phyloP scores from a whole-genome alignment of 2,888 invertebrate species.

The Hipparchia semele region DNA sequence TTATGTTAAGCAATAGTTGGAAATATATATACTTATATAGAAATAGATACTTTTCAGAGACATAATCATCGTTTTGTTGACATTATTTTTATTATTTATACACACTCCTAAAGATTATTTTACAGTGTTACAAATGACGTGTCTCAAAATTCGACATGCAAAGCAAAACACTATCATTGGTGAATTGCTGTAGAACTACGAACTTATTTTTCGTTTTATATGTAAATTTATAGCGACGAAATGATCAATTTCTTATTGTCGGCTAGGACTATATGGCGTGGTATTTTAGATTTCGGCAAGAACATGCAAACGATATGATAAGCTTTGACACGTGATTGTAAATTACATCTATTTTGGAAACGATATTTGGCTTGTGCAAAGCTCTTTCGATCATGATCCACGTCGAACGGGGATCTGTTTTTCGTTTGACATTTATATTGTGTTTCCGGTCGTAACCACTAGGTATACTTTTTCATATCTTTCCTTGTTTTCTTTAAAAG shows the following conservation, averaged over 20 bases:
- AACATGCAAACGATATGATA: conserved; percentile 39
- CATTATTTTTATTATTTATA: neutral
- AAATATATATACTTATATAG: neutral
- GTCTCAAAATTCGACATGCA: conserved; percentile 32
- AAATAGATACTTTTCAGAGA: neutral
- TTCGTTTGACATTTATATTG: neutral
- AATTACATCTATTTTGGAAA: conserved; percentile 16
- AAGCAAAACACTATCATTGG: conserved; percentile 39
- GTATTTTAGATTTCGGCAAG: conserved; percentile 35
- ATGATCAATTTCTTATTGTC: conserved; percentile 16
- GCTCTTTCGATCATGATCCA: neutral
- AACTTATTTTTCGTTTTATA: conserved; percentile 51
- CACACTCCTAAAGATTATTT: conserved; percentile 20
- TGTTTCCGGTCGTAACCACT: neutral
- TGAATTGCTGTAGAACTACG: conserved; percentile 14
- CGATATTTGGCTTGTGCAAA: neutral
- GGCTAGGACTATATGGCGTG: conserved; percentile 27
- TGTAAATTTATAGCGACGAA: conserved; percentile 47
- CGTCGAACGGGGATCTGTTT: neutral
- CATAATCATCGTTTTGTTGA: neutral
- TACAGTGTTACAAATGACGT: conserved; percentile 28
- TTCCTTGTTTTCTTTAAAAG: no score
- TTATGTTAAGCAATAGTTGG: neutral
- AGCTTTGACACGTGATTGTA: conserved; percentile 11
- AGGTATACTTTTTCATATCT: no score